Evolutionary conservation across 1,140 invertebrate genomes (phyloP).

Genomic region (Armadillidium nasatum): DNA sequence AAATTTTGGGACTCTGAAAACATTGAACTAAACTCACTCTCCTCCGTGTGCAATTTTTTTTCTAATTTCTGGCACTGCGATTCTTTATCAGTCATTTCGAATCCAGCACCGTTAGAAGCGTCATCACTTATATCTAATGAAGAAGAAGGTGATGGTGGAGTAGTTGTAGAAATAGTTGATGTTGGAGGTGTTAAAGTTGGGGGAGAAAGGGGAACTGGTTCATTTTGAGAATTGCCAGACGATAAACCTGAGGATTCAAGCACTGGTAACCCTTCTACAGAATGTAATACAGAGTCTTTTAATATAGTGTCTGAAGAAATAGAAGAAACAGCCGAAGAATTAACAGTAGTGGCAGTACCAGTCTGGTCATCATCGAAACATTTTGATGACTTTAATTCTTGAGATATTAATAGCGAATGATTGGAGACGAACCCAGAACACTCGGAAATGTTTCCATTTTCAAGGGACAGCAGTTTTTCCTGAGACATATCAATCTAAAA

Average conservation of each 20-base stretch:
- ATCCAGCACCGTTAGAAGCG: not conserved
- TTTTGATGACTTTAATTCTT: not conserved
- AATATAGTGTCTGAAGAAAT: not conserved
- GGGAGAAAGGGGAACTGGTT: not conserved
- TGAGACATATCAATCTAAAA: conserved; percentile 27
- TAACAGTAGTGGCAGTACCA: not conserved
- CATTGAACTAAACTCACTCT: too few relatives aligned
- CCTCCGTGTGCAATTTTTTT: too few relatives aligned
- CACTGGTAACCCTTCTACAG: not conserved
- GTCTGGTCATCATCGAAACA: not conserved
- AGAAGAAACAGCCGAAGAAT: not conserved
- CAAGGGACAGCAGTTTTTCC: conserved; percentile 28
- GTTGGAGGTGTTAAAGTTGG: not conserved
- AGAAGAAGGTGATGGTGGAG: not conserved
- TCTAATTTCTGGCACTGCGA: too few relatives aligned
- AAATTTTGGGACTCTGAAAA: too few relatives aligned
- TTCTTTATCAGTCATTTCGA: too few relatives aligned
- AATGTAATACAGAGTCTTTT: not conserved
- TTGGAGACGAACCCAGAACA: not conserved
- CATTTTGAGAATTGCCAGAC: too few relatives aligned
- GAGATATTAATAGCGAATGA: not conserved
- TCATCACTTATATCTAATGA: not conserved
- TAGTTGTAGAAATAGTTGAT: not conserved
- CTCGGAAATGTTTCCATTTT: conserved; percentile 34
- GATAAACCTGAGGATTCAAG: too few relatives aligned